phyloP scores from a whole-genome alignment of 2,113 vertebrate genomes.

The Urocolius indicus region DNA sequence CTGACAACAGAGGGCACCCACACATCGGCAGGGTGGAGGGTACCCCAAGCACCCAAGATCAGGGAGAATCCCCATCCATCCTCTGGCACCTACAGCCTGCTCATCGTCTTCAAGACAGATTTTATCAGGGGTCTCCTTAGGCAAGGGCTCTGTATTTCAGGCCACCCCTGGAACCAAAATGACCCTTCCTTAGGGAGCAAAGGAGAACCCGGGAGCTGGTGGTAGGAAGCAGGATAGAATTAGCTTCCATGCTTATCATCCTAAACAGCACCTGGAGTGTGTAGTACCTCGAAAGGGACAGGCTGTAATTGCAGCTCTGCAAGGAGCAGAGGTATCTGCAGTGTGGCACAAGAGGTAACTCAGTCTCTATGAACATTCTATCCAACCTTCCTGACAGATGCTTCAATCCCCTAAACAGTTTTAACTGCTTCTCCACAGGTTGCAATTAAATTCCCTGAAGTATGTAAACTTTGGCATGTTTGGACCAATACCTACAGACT shows the following conservation, averaged over 20 bases:
- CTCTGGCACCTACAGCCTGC: not conserved
- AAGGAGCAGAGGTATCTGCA: not conserved
- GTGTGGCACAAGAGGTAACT: not conserved
- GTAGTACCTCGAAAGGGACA: not conserved
- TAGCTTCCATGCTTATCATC: not conserved
- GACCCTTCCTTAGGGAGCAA: not conserved
- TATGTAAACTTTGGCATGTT: not conserved
- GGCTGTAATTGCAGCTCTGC: not conserved
- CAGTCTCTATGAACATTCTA: not conserved
- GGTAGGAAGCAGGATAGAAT: not conserved
- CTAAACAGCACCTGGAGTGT: fast-evolving
- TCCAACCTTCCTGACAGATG: slow-evolving; percentile 9
- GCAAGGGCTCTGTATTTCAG: not conserved
- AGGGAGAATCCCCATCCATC: not conserved
- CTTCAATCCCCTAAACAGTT: not conserved
- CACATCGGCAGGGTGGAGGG: not conserved
- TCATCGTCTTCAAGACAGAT: not conserved
- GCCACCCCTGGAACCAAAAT: not conserved
- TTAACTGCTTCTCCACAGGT: not conserved
- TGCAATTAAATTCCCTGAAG: slow-evolving; percentile 11
- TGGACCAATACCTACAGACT: not conserved
- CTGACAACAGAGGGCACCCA: fast-evolving
- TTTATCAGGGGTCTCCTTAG: not conserved
- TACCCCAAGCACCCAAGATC: fast-evolving
- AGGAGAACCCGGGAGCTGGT: not conserved